Base-by-base conservation (phyloP, 1,140 invertebrate species). In the Papilio glaucus region DNA sequence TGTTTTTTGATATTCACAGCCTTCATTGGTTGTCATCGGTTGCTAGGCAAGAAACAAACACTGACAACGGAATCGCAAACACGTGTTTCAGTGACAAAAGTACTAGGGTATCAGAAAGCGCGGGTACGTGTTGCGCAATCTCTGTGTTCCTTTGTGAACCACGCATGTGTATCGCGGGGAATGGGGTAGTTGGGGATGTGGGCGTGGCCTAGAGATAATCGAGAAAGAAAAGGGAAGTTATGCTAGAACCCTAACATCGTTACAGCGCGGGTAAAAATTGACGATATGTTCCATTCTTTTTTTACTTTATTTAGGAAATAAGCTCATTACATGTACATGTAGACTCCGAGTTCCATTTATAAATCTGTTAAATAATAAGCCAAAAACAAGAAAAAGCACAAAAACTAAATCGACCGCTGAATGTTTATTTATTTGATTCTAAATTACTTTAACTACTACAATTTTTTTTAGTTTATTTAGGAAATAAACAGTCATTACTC, bases 71-170 rank as follows among this genome's bases (percentile, higher is more conserved):
- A 24, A 26, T 26, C 41, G 21, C 71, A 72, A 72, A 72, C 71
- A 72, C 29, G 61, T 67, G 62, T 37, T 53, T 65, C 42, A 39
- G 61, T 63, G 61, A 61, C 29, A 65, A 49, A 41, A 21, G 18
- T 72, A 72, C 61, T 24, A 72, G 71, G 71, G 15, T 45, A 49
- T 13, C 42, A 72, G 61, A 33, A 45, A 45, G 2, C 9, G n/a
- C 13, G 24, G 9, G 42, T 33, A 49, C 49, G 15, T 49, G 33
- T 68, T 68, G 39, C 39, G 41, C 49, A 57, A 57, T 26, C 21
- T 57, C 49, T 12, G 49, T 45, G n/a, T 57, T 49, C 15, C 45
- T 49, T 21, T 12, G 49, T 9, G 49, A 57, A 57, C 21, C 21
- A 57, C 21, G 49, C 10, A 57, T 57, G 21, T 57, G 45, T 57